A percentile compares a stretch with the other conserved stretches of the same genome.
Evolutionary conservation across 2,888 invertebrate genomes (phyloP).

Genomic region (Prosopocoilus inquinatus): DNA sequence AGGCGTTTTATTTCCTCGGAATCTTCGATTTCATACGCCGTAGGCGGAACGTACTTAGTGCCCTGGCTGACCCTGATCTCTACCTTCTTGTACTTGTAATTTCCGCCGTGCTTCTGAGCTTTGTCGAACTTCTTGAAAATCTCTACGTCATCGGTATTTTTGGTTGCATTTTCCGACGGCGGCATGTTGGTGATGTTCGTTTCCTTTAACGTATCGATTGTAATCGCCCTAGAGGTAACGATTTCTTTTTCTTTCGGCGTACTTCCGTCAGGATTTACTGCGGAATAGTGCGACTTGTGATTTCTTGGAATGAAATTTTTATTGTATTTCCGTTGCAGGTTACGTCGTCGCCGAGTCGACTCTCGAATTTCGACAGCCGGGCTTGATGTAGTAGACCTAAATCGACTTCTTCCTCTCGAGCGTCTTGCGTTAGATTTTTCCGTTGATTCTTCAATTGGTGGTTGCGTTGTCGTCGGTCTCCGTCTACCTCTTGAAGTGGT

Average conservation of each 20-base stretch:
- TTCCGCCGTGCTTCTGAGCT: conserved; percentile 34
- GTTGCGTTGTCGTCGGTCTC: neutral
- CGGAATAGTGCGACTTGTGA: neutral
- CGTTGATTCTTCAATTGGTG: neutral
- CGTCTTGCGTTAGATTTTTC: neutral
- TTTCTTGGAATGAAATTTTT: conserved; percentile 3
- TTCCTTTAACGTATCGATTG: conserved; percentile 8
- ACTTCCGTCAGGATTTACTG: neutral
- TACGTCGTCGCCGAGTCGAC: neutral
- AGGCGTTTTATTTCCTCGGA: conserved; percentile 22
- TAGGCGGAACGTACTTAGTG: neutral
- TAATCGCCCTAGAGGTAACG: conserved; percentile 8
- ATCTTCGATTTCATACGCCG: conserved; percentile 14
- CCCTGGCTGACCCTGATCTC: conserved; percentile 12
- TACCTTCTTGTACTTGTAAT: conserved; percentile 26
- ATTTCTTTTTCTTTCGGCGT: too few species aligned
- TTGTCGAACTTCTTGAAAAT: conserved; percentile 30
- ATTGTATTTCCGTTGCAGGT: neutral
- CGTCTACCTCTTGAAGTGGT: conserved; percentile 3
- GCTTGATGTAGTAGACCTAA: conserved; percentile 1
- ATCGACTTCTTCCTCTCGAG: conserved; percentile 6
- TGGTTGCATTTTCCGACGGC: neutral
- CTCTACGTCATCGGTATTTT: conserved; percentile 25
- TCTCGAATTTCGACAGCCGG: neutral
- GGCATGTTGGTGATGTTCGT: neutral